Base-by-base conservation (phyloP, 1,140 invertebrate genomes). In the Steinernema khuongi region DNA sequence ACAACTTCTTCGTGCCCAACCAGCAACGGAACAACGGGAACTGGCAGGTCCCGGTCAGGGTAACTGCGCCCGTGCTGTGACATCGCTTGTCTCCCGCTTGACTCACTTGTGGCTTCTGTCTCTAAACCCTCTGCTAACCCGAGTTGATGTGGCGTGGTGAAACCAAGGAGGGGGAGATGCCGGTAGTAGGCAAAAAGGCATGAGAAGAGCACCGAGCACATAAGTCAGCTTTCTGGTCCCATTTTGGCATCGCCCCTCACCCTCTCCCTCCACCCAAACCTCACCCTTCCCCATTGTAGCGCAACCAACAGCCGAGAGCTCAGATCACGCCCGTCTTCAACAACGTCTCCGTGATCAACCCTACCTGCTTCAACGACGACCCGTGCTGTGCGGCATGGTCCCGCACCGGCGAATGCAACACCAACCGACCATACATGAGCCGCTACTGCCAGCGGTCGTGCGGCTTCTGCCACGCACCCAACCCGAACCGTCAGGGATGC, bases 361-460 rank as follows among this genome's bases (percentile, higher is more conserved):
- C n/a, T n/a, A 74, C 73, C 32, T 78, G 77, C 76, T 78, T 75
- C 70, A 78, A 78, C 70, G 72, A 77, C 18, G 72, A 78, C 67
- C 77, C 75, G 28, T 78, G 77, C 68, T 78, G 77, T 41, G 60
- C 74, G 32, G 44, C 74, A 18, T 78, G 77, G 77, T 33, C 33
- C 4, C 28, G 32, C 1, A 4, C 22, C 1, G 68, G 68, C 60
- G 72, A 77, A 32, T 77, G 76, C 32, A 33, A 70, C 31, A 50
- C 44, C 18, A 77, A 77, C 41, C 31, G 68, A 1, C 71, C 73
- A 1, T 78, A 78, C 72, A 78, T 78, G 77, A 74, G 60, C 31
- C 32, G 75, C 29, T 78, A 74, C 67, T 78, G 77, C 36, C 67
- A 72, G 32, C 67, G 72, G 1, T 70, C 77, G 1, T 78, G 77